Evolutionary conservation across 1,140 invertebrate species (phyloP), one percentile per base, ranked within the genome.

Genomic region (Gryllus bimaculatus): DNA sequence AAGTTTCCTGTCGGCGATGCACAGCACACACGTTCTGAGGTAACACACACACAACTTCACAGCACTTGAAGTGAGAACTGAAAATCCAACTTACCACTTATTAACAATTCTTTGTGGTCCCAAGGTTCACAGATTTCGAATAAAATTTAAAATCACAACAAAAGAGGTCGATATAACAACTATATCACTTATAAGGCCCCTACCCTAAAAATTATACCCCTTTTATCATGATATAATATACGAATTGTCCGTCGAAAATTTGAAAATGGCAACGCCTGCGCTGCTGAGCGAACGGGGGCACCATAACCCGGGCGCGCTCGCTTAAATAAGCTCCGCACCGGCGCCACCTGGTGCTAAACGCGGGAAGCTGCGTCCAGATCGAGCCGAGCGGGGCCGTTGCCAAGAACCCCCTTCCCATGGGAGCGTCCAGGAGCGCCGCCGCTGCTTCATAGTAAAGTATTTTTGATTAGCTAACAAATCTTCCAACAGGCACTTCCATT

Each of bases 211-310:
- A 73, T 78, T 78, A 78, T 39, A 78, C 78, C 78, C 78, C 78
- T 74, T 73, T 78, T 78, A 74, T 49, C 78, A 78, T 78, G 73
- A 78, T 73, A 78, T 66, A 26, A 26, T 12, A n/a, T 74, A 78
- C 47, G 47, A 73, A 47, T 78, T 78, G 48, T 49, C 47, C 54
- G 78, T 78, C 78, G 78, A 78, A 78, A 78, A 78, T 78, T 47
- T 79, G 82, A 84, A 82, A 82, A 81, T 83, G 84, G 83, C 85
- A 86, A 86, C 85, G 85, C 84, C 85, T 86, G 85, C 85, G 85
- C 84, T 86, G 84, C 85, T 85, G 84, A 85, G 85, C 85, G 84
- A 86, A 85, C 86, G 85, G 86, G 87, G 86, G 86, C 85, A 83
- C 84, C 83, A 84, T 83, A 81, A 82, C 81, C 81, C 80, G 82